A percentile compares a stretch with the other conserved stretches of the same genome.
These are phyloP conservation scores for Schizotus pectinicornis DNA, from an alignment of 2,888 invertebrate species.

Conservation along the genomic window DNA sequence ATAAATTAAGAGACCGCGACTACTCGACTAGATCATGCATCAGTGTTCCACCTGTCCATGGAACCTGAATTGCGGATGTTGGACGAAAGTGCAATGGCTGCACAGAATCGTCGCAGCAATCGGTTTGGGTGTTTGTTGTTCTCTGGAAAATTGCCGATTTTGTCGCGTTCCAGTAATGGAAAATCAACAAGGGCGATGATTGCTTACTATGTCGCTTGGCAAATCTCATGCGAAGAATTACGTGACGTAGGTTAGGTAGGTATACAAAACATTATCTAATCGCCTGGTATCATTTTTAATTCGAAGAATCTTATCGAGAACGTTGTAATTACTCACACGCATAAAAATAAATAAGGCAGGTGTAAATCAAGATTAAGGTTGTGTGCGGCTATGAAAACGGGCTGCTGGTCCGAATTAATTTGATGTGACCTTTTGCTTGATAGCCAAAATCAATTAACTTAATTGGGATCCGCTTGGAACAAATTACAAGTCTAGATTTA, in stretches of 20 bases:
- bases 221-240: no score
- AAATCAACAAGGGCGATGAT: not conserved
- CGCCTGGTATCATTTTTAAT: not conserved
- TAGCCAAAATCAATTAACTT: constrained; percentile 21
- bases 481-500: constrained; percentile 17
- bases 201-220: no score
- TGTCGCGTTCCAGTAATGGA: not conserved
- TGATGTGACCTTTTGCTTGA: constrained; percentile 19
- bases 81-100: no score
- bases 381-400: not conserved
- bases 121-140: no score
- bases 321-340: not conserved
- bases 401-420: constrained; percentile 4
- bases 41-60: constrained; percentile 4
- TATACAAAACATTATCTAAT: not conserved
- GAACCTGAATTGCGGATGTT: not conserved
- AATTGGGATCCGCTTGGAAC: constrained; percentile 12
- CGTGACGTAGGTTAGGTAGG: not conserved
- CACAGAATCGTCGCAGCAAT: no score
- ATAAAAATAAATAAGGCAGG: constrained; percentile 1
- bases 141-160: no score
- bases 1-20: not conserved
- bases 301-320: constrained; percentile 15
- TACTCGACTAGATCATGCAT: not conserved
- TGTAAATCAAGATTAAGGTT: constrained; percentile 7